Evolutionary conservation across 2,113 vertebrate species (phyloP).

Genomic region (Scopus umbretta): DNA sequence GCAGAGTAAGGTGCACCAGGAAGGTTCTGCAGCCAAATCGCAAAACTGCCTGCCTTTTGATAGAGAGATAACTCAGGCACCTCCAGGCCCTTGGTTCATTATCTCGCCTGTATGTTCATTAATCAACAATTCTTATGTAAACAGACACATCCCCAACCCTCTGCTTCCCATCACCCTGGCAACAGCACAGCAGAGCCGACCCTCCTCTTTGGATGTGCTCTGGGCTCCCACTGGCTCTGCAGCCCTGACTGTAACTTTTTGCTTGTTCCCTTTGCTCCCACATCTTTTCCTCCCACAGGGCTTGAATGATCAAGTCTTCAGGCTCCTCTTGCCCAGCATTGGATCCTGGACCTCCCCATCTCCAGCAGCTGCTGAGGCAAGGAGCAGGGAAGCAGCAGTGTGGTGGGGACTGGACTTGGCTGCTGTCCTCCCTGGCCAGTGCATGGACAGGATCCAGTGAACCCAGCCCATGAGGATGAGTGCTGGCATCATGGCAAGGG

Average conservation of each 20-base stretch:
- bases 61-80: not conserved
- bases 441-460: fast-evolving
- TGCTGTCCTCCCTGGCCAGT: fast-evolving
- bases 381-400: fast-evolving
- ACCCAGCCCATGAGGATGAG: fast-evolving
- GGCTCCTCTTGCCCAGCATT: fast-evolving
- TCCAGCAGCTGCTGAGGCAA: not conserved
- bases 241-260: not conserved
- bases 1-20: not conserved
- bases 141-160: not conserved
- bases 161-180: conserved; percentile 40
- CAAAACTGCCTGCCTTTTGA: not conserved
- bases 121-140: conserved; percentile 44
- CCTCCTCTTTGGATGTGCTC: not conserved
- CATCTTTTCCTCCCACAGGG: not conserved
- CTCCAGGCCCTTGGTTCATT: not conserved
- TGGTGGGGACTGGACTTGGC: not conserved
- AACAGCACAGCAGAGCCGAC: not conserved
- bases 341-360: not conserved
- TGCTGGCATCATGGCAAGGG: not conserved
- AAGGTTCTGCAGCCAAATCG: not conserved
- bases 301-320: not conserved
- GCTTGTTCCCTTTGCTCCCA: not conserved
- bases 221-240: not conserved
- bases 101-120: conserved; percentile 42